These are phyloP conservation scores for Halichoeres trimaculatus DNA, from an alignment of 2,113 vertebrate species.

Conservation along the genomic window DNA sequence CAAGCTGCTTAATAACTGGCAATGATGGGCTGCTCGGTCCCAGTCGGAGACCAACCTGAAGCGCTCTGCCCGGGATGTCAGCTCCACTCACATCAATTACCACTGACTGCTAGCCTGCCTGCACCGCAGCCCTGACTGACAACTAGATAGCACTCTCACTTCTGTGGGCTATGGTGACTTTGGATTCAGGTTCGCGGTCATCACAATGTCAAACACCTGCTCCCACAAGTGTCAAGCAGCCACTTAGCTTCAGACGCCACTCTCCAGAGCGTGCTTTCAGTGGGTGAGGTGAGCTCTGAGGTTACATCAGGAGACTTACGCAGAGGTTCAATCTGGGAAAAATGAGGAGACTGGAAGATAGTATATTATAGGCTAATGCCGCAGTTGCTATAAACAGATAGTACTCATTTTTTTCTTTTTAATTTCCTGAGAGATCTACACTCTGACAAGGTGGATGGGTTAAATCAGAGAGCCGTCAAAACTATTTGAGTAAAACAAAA, in stretches of 20 bases:
- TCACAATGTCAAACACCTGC: conserved; percentile 70
- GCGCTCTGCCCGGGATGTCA: conserved; percentile 81
- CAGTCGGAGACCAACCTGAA: conserved; percentile 82
- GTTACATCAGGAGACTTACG: conserved; percentile 20
- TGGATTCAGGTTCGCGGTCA: conserved; percentile 55
- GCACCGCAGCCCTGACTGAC: conserved; percentile 70
- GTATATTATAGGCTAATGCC: neutral
- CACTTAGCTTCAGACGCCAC: conserved; percentile 37
- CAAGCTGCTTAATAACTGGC: conserved; percentile 83
- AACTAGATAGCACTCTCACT: conserved; percentile 66
- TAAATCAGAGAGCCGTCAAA: neutral
- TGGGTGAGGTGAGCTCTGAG: conserved; percentile 2
- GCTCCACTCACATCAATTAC: conserved; percentile 82
- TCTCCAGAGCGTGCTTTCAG: conserved; percentile 49
- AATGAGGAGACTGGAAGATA: neutral
- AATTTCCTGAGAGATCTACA: neutral
- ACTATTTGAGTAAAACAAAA: too few species aligned
- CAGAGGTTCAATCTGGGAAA: conserved; percentile 13
- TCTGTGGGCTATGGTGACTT: conserved; percentile 65
- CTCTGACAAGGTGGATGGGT: neutral
- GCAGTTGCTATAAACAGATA: neutral
- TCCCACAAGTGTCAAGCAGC: conserved; percentile 64
- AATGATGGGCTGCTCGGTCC: conserved; percentile 82
- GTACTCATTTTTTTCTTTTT: neutral
- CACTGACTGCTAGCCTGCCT: conserved; percentile 67